These are phyloP conservation scores for Rhagoletis zephyria DNA, from an alignment of 1,140 invertebrate genomes.

Conservation along the genomic window DNA sequence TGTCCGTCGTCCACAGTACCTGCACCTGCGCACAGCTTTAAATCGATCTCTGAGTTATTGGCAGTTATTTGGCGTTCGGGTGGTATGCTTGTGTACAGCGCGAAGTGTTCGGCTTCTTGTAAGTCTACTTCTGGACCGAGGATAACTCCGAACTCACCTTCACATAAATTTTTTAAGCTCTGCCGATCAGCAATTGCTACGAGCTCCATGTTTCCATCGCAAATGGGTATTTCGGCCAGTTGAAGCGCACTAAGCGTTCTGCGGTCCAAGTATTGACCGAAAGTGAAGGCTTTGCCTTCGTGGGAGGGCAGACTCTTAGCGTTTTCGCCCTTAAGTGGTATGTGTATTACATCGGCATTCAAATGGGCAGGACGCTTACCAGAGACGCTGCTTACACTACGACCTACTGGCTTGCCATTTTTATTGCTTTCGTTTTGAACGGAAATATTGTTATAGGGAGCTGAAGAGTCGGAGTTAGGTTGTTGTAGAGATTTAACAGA, in stretches of 20 bases:
- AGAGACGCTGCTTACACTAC: constrained; percentile 77
- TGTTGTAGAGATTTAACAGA: constrained; percentile 65
- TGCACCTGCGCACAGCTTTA: constrained; percentile 83
- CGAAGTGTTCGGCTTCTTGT: constrained; percentile 89
- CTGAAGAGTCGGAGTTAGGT: constrained; percentile 54
- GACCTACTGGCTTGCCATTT: constrained; percentile 74
- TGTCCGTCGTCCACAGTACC: constrained; percentile 76
- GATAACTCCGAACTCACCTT: constrained; percentile 68
- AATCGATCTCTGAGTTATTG: constrained; percentile 78
- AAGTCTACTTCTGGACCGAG: constrained; percentile 76
- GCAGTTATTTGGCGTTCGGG: constrained; percentile 80
- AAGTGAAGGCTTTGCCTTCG: constrained; percentile 67
- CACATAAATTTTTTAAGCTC: constrained; percentile 70
- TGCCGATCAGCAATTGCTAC: constrained; percentile 72
- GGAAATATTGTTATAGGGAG: constrained; percentile 57
- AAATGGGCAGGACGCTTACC: constrained; percentile 74
- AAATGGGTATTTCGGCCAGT: constrained; percentile 70
- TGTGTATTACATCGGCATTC: constrained; percentile 76
- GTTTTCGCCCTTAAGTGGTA: constrained; percentile 76
- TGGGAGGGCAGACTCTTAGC: constrained; percentile 58
- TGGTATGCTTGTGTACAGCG: constrained; percentile 85
- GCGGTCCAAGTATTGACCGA: constrained; percentile 68
- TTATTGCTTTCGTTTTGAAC: constrained; percentile 57
- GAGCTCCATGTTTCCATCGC: constrained; percentile 72
- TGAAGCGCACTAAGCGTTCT: constrained; percentile 72